phyloP scores from a whole-genome alignment of 2,888 invertebrate species.

The Latrodectus hesperus region DNA sequence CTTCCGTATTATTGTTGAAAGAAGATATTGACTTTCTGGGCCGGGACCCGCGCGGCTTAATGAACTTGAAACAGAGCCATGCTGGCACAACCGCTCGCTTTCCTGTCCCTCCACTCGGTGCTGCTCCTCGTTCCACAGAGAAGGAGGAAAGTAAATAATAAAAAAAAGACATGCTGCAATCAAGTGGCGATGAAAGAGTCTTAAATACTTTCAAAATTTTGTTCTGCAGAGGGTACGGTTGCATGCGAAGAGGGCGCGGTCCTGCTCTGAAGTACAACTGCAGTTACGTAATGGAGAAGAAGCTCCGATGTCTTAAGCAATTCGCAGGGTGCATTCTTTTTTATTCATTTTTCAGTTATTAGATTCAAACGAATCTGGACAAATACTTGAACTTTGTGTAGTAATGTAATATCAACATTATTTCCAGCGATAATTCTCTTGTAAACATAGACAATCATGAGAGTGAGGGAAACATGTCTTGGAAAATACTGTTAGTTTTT shows the following conservation, averaged over 20 bases:
- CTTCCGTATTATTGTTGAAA: slow-evolving; percentile 35
- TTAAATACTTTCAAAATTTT: slow-evolving; percentile 19
- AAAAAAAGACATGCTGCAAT: background rate
- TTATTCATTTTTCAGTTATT: no score
- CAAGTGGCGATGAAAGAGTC: background rate
- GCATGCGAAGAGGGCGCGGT: slow-evolving; percentile 6
- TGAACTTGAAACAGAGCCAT: slow-evolving; percentile 29
- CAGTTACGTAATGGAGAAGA: background rate
- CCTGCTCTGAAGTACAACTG: background rate
- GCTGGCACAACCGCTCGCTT: slow-evolving; percentile 1
- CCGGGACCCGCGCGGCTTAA: slow-evolving; percentile 21
- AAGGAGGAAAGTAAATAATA: background rate
- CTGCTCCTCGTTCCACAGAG: background rate
- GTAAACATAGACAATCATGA: no score
- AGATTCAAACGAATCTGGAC: no score
- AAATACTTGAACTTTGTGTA: no score
- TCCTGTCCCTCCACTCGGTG: background rate
- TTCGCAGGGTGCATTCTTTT: background rate
- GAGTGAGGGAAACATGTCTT: no score
- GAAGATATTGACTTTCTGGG: slow-evolving; percentile 50
- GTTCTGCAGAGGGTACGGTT: background rate
- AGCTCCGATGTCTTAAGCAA: background rate
- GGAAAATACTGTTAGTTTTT: no score
- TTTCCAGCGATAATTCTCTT: no score
- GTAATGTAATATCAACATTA: no score